Evolutionary conservation across 64 coral and sea anemone genomes (phyloP).

Genomic region (Pocillopora damicornis): DNA sequence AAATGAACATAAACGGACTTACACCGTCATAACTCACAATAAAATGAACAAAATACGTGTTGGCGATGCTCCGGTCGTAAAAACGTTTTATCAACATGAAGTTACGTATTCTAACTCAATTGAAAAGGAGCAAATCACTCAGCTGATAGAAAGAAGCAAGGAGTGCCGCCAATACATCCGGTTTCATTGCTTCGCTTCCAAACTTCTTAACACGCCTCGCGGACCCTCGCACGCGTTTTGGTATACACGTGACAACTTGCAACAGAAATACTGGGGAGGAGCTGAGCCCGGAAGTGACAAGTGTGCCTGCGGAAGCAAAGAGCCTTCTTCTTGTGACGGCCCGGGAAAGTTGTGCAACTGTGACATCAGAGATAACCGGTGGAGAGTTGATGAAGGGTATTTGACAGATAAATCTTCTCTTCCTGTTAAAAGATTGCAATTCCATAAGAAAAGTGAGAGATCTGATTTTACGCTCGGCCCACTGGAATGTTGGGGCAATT

Average conservation of each 20-base stretch:
- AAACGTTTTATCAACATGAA: conserved; percentile 17
- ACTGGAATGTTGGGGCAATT: conserved; percentile 84
- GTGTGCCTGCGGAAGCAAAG: conserved; percentile 62
- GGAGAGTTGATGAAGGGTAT: conserved; percentile 78
- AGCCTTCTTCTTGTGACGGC: conserved; percentile 6
- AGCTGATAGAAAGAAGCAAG: conserved; percentile 53
- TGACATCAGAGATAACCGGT: conserved; percentile 49
- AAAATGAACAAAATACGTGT: conserved; percentile 41
- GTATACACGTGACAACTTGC: conserved; percentile 44
- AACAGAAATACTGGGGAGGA: conserved; percentile 78
- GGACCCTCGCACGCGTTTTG: conserved; percentile 54
- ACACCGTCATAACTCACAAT: conserved; percentile 58
- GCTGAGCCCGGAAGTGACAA: conserved; percentile 49
- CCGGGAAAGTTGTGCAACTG: conserved; percentile 65
- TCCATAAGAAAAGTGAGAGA: conserved; percentile 34
- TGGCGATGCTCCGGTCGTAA: neutral
- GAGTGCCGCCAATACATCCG: conserved; percentile 76
- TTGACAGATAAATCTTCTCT: conserved; percentile 49
- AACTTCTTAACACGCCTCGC: conserved; percentile 56
- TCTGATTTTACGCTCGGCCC: conserved; percentile 61
- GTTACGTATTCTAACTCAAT: conserved; percentile 13
- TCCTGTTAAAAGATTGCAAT: conserved; percentile 55
- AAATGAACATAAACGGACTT: neutral
- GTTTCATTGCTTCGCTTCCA: conserved; percentile 68
- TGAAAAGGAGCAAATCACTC: conserved; percentile 46